These are phyloP conservation scores for Cynocephalus volans DNA, from an alignment of 2,113 vertebrate genomes.

Conservation along the genomic window DNA sequence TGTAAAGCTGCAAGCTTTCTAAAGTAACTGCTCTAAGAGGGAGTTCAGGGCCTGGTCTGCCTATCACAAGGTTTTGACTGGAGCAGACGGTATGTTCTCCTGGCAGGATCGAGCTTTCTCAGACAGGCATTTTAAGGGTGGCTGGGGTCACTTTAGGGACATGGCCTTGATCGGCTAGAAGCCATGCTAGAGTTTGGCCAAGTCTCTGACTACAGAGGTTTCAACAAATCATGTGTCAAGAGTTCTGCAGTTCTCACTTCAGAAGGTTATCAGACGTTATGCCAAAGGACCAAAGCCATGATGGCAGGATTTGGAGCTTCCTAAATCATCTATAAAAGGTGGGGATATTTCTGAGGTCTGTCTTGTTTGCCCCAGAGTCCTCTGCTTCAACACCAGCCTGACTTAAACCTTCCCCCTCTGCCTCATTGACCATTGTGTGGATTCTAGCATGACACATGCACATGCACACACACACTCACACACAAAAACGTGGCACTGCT, in stretches of 20 bases:
- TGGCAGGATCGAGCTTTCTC: fast-evolving
- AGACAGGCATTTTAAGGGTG: not conserved
- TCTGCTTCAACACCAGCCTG: not conserved
- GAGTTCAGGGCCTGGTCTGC: fast-evolving
- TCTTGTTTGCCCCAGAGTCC: not conserved
- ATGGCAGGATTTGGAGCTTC: not conserved
- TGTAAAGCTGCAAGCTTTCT: not conserved
- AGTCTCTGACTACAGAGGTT: not conserved
- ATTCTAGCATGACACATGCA: too few relatives aligned
- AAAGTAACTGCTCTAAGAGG: not conserved
- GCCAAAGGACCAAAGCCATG: not conserved
- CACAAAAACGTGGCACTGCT: too few relatives aligned
- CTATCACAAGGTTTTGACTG: not conserved
- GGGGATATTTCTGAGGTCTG: too few relatives aligned
- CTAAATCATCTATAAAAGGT: fast-evolving
- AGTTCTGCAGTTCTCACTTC: too few relatives aligned
- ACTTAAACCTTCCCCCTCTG: too few relatives aligned
- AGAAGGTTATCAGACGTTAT: not conserved
- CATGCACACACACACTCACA: too few relatives aligned
- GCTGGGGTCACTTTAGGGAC: fast-evolving
- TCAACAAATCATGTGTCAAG: not conserved
- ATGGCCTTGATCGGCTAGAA: not conserved
- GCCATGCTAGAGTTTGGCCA: too few relatives aligned
- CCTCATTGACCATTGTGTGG: fast-evolving
- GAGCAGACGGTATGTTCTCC: too few relatives aligned